Percentiles rank a stretch among this genome's conserved stretches.
Conservation (phyloP, 2,113 vertebrate species). For the Hylia prasina region DNA sequence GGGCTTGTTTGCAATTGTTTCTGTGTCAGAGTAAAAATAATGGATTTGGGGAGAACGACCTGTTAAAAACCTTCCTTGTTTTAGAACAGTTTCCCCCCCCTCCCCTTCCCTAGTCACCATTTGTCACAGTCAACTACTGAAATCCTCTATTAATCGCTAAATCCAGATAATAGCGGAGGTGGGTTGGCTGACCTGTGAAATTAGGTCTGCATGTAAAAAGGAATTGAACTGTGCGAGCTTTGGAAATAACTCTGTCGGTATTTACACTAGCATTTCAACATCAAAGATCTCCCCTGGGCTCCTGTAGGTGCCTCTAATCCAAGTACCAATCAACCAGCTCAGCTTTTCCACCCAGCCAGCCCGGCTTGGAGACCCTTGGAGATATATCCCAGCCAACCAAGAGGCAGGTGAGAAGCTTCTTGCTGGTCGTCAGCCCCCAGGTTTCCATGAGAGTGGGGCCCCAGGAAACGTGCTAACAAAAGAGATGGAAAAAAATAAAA, state of each 20-base stretch:
- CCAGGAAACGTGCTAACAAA: neutral
- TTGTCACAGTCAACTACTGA: slow-evolving; percentile 38
- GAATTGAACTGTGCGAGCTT: slow-evolving; percentile 23
- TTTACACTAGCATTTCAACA: slow-evolving; percentile 12
- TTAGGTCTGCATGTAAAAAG: slow-evolving; percentile 53
- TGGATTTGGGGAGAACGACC: neutral
- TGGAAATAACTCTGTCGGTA: slow-evolving; percentile 46
- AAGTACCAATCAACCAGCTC: slow-evolving; percentile 16
- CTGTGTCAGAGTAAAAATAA: neutral
- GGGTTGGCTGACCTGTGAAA: slow-evolving; percentile 51
- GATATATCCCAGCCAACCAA: neutral
- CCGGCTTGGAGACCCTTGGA: neutral
- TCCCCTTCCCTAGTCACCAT: neutral
- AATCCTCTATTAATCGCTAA: slow-evolving; percentile 39
- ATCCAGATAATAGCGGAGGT: slow-evolving; percentile 39
- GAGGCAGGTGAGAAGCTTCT: neutral
- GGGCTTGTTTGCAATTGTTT: neutral
- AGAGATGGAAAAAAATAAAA: neutral
- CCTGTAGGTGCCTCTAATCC: slow-evolving; percentile 24
- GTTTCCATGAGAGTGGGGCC: neutral
- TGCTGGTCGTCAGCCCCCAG: neutral
- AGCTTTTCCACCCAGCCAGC: neutral
- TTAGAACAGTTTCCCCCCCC: neutral
- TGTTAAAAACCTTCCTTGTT: slow-evolving; percentile 18
- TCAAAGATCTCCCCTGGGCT: slow-evolving; percentile 35